Conservation (phyloP, 2,888 invertebrate species). For the Lasioglossum lativentre region DNA sequence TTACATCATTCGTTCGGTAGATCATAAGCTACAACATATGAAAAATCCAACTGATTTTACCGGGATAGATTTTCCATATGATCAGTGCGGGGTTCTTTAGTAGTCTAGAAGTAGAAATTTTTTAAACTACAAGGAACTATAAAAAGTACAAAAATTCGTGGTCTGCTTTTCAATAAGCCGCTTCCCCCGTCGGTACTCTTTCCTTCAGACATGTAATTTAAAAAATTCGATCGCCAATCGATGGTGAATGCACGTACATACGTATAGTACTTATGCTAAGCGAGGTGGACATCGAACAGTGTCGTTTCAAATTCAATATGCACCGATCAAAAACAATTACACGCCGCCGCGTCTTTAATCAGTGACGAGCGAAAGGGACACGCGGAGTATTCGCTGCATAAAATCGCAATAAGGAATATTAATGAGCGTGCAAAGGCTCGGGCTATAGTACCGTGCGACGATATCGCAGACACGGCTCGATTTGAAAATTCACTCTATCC, state of each 20-base stretch:
- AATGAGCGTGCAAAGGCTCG: constrained; percentile 71
- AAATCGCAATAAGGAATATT: constrained; percentile 75
- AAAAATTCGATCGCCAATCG: not conserved
- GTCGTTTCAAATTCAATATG: constrained; percentile 72
- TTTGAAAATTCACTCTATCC: constrained; percentile 64
- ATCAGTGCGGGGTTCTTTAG: no score
- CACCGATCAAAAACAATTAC: constrained; percentile 76
- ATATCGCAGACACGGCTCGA: constrained; percentile 51
- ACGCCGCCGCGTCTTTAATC: constrained; percentile 64
- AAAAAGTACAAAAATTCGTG: no score
- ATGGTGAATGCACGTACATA: not conserved
- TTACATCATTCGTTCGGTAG: no score
- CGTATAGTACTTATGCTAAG: not conserved
- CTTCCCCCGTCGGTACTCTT: not conserved
- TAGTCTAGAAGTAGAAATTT: no score
- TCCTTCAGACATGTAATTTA: not conserved
- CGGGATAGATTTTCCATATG: no score
- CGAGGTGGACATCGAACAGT: not conserved
- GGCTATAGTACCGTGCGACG: constrained; percentile 37
- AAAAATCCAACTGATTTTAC: no score
- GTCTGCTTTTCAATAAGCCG: not conserved
- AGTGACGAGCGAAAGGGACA: constrained; percentile 48
- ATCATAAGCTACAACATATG: no score
- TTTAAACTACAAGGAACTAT: no score
- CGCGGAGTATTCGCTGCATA: constrained; percentile 64